phyloP scores from a whole-genome alignment of 1,140 invertebrate genomes.

The Bombus difficillimus region DNA sequence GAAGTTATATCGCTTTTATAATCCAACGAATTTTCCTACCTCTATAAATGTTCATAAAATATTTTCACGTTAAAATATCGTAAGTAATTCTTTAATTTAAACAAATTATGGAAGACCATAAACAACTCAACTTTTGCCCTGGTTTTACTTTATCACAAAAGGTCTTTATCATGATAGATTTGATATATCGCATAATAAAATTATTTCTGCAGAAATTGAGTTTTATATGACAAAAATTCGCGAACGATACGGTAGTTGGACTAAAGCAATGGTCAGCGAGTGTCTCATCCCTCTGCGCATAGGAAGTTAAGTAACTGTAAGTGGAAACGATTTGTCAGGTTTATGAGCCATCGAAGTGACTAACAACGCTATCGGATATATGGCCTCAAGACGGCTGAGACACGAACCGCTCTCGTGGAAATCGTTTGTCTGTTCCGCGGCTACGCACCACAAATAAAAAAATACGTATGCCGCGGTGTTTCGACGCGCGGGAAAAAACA shows the following conservation, averaged over 20 bases:
- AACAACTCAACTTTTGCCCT: too few relatives aligned
- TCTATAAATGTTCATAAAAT: neutral
- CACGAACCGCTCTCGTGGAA: slow-evolving; percentile 4
- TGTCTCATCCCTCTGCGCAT: neutral
- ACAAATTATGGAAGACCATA: too few relatives aligned
- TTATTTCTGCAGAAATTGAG: too few relatives aligned
- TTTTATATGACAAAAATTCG: neutral
- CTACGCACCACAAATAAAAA: neutral
- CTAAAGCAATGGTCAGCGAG: neutral
- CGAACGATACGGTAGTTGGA: neutral
- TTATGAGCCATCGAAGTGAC: slow-evolving; percentile 53
- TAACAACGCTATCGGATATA: slow-evolving; percentile 33
- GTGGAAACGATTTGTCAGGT: slow-evolving; percentile 55
- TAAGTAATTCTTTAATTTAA: neutral
- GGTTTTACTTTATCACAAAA: too few relatives aligned
- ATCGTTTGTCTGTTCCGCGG: slow-evolving; percentile 21
- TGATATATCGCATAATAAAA: too few relatives aligned
- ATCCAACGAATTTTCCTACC: neutral
- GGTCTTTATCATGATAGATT: too few relatives aligned
- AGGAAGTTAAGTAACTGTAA: slow-evolving; percentile 46
- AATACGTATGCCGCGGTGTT: neutral
- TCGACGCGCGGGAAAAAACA: neutral
- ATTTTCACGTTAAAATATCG: neutral
- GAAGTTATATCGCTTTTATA: slow-evolving; percentile 13
- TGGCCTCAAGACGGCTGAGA: slow-evolving; percentile 19